phyloP scores from a whole-genome alignment of 2,888 invertebrate genomes.

The Lepidocyrtinus sp. region DNA sequence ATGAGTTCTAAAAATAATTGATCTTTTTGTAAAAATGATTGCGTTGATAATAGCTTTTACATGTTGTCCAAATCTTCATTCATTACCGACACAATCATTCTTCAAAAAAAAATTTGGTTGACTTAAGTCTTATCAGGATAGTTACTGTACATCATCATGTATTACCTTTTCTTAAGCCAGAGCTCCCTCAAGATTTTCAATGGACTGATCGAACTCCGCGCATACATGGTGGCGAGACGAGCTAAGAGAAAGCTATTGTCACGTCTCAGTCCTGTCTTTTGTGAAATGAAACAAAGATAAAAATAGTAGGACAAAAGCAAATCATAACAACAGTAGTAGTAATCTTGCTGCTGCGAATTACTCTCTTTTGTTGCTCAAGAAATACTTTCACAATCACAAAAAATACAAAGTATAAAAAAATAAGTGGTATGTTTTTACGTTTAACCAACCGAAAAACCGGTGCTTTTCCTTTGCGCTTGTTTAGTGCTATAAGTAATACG shows the following conservation, averaged over 20 bases:
- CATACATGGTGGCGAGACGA: constrained; percentile 69
- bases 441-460: too few species aligned
- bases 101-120: not conserved
- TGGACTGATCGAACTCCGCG: constrained; percentile 69
- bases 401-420: not conserved
- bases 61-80: not conserved
- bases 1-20: too few species aligned
- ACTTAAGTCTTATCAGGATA: not conserved
- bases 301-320: constrained; percentile 44
- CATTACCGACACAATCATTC: not conserved
- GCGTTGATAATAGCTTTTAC: not conserved
- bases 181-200: constrained; percentile 69
- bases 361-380: not conserved
- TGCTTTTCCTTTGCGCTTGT: too few species aligned
- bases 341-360: not conserved
- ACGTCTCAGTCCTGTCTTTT: constrained; percentile 68
- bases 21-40: not conserved
- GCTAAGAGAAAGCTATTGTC: constrained; percentile 68
- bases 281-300: constrained; percentile 46
- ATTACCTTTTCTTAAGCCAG: constrained; percentile 69
- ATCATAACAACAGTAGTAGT: constrained; percentile 29
- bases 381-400: not conserved
- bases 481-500: not conserved
- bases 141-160: constrained; percentile 7
- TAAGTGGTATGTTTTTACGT: not conserved